These are phyloP conservation scores for Bactericera cockerelli DNA, from an alignment of 1,140 invertebrate species.

Conservation along the genomic window DNA sequence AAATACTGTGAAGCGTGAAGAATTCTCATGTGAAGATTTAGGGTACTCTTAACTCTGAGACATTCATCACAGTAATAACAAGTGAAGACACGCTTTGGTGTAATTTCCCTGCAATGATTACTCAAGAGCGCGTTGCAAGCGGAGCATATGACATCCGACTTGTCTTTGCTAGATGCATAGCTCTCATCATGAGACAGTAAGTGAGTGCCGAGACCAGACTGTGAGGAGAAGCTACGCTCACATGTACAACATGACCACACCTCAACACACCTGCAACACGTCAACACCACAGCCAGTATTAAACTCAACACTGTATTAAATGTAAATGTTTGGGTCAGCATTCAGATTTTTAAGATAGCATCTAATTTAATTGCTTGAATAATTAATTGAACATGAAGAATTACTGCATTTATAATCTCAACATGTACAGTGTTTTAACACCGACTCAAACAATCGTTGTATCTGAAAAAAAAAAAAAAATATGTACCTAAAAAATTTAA, in stretches of 20 bases:
- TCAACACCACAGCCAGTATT: not conserved
- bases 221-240: not conserved
- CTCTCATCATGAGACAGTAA: not conserved
- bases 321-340: no score
- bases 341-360: no score
- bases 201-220: not conserved
- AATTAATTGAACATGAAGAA: no score
- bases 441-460: no score
- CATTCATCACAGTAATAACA: constrained; percentile 13
- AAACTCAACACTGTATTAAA: no score
- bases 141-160: no score
- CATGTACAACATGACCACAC: constrained; percentile 12
- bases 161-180: no score
- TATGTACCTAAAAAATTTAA: no score
- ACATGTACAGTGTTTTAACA: no score
- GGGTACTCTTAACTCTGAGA: constrained; percentile 2
- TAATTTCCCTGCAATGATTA: not conserved
- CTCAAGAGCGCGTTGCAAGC: not conserved
- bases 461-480: no score
- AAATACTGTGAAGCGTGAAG: constrained; percentile 1
- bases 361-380: no score
- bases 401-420: no score
- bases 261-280: not conserved
- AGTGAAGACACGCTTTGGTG: not conserved
- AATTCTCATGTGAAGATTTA: constrained; percentile 8